Evolutionary conservation across 2,797 vertebrate genomes (phyloP).

Genomic region (Malacoraja senta): DNA sequence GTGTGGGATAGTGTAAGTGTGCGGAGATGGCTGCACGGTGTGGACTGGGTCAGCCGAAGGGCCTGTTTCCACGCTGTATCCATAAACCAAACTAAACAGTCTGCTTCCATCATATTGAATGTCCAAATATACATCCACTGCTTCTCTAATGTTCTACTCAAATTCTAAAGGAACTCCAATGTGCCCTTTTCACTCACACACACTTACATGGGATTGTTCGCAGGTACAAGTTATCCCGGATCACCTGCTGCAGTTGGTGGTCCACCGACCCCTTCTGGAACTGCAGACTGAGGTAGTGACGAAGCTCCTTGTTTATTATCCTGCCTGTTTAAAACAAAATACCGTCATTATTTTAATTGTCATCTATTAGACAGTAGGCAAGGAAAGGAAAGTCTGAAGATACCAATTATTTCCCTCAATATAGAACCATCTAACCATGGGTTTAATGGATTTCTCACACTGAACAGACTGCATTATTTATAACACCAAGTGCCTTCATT

Average conservation of each 20-base stretch:
- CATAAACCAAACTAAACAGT: too few relatives aligned
- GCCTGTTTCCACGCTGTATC: too few relatives aligned
- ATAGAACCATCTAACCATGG: neutral
- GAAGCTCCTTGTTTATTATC: constrained; percentile 91
- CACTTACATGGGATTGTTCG: constrained; percentile 98
- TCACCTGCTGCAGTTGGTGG: constrained; percentile 97
- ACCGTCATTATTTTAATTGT: neutral
- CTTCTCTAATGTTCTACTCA: too few relatives aligned
- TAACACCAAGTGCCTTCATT: neutral
- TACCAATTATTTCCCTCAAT: neutral
- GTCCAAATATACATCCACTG: too few relatives aligned
- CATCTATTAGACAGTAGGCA: neutral
- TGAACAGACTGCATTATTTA: neutral
- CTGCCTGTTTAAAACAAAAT: constrained; percentile 66
- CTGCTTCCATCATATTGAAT: too few relatives aligned
- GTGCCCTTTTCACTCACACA: neutral
- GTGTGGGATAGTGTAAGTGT: too few relatives aligned
- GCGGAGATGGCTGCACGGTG: too few relatives aligned
- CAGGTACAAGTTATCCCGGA: constrained; percentile 96
- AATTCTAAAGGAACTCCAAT: neutral
- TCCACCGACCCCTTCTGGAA: constrained; percentile 98
- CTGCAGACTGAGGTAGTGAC: constrained; percentile 96
- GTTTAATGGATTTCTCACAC: neutral
- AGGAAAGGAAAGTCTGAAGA: neutral
- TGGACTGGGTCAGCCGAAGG: too few relatives aligned